These are phyloP conservation scores for Physeter macrocephalus DNA, from an alignment of 2,113 vertebrate species.

Conservation along the genomic window DNA sequence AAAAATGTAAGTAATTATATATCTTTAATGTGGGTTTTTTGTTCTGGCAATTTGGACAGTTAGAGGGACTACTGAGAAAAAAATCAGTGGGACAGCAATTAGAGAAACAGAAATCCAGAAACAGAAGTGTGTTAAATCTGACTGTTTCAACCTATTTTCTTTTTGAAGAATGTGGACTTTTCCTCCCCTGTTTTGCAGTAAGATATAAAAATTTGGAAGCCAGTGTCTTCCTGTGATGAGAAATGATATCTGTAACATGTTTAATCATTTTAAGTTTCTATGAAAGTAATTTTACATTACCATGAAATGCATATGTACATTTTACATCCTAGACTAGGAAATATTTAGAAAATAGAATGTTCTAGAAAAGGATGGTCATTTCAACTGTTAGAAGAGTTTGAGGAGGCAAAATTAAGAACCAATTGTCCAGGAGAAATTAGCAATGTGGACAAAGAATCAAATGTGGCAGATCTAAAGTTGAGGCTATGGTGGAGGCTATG, in stretches of 20 bases:
- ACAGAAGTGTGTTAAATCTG: background rate
- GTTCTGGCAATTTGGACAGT: background rate
- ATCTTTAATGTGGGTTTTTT: background rate
- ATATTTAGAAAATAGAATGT: background rate
- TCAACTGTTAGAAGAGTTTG: background rate
- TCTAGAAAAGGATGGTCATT: background rate
- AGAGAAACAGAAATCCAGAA: background rate
- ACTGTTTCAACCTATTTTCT: background rate
- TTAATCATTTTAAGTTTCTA: background rate
- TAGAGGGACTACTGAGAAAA: background rate
- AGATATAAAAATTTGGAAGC: background rate
- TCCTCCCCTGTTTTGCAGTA: background rate
- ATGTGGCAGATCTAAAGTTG: background rate
- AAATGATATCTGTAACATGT: background rate
- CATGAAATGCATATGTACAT: background rate
- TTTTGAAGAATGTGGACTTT: background rate
- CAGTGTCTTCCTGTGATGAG: background rate
- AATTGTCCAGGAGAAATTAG: background rate
- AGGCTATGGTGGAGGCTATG: background rate
- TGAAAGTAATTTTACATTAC: background rate
- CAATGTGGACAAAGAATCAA: background rate
- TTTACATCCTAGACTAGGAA: background rate
- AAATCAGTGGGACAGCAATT: background rate
- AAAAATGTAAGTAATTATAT: background rate
- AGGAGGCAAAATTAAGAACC: background rate